Conservation (phyloP, 2,888 invertebrate species). For the Andrena praecox region DNA sequence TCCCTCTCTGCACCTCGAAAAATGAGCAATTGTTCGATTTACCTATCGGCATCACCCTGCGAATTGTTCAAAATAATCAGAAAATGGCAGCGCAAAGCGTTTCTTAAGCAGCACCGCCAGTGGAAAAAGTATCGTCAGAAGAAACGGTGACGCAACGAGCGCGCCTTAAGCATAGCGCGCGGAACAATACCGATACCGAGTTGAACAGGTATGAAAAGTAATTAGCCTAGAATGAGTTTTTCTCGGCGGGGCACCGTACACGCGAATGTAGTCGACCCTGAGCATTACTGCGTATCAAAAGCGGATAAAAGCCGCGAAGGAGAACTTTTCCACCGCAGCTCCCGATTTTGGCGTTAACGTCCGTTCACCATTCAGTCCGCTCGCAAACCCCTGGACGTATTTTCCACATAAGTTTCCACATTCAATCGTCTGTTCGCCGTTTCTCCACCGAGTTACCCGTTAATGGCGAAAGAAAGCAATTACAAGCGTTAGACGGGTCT, state of each 20-base stretch:
- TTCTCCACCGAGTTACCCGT: too few species aligned
- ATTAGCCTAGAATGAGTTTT: constrained; percentile 64
- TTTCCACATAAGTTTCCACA: too few species aligned
- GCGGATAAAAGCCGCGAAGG: constrained; percentile 37
- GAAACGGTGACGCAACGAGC: constrained; percentile 37
- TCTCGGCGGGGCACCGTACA: constrained; percentile 39
- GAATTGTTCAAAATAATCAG: background rate
- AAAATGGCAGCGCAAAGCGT: background rate
- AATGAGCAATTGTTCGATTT: too few species aligned
- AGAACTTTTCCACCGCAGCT: constrained; percentile 21
- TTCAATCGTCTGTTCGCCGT: too few species aligned
- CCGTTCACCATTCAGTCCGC: background rate
- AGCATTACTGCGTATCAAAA: constrained; percentile 57
- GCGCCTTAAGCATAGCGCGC: constrained; percentile 11
- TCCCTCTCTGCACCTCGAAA: too few species aligned
- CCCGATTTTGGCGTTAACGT: background rate
- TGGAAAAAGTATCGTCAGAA: constrained; percentile 13
- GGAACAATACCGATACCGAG: constrained; percentile 39
- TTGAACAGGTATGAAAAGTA: constrained; percentile 57
- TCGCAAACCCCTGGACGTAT: background rate
- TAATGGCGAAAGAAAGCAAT: too few species aligned
- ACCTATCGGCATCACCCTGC: too few species aligned
- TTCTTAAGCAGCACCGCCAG: constrained; percentile 2
- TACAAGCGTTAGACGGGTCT: too few species aligned
- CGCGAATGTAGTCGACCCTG: constrained; percentile 67